These are phyloP conservation scores for Trachelus troglodyta DNA, from an alignment of 2,888 invertebrate genomes.

Conservation along the genomic window DNA sequence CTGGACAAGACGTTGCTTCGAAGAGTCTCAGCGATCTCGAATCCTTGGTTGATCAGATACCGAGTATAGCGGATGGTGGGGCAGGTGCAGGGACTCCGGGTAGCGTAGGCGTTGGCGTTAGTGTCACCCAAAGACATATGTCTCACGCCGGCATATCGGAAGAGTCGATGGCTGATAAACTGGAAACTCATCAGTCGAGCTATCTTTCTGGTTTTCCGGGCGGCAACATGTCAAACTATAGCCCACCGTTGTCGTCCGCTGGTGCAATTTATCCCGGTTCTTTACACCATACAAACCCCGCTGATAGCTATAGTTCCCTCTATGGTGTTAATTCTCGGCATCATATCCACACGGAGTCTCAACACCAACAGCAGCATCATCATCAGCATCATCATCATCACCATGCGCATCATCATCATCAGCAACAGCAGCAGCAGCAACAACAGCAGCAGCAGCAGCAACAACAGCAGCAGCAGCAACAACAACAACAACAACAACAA, in stretches of 20 bases:
- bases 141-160: conserved; percentile 51
- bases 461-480: conserved; percentile 49
- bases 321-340: conserved; percentile 57
- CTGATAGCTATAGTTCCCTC: conserved; percentile 54
- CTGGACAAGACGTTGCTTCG: conserved; percentile 80
- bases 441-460: conserved; percentile 52
- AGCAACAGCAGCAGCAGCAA: conserved; percentile 41
- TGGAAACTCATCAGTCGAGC: conserved; percentile 51
- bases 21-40: conserved; percentile 89
- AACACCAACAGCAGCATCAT: conserved; percentile 49
- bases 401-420: conserved; percentile 45
- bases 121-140: conserved; percentile 55
- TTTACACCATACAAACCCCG: conserved; percentile 48
- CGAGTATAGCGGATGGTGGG: conserved; percentile 81
- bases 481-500: conserved; percentile 48
- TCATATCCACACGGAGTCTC: conserved; percentile 28
- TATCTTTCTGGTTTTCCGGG: conserved; percentile 46
- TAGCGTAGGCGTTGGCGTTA: background rate
- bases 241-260: conserved; percentile 55
- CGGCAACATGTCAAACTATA: conserved; percentile 55
- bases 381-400: conserved; percentile 51
- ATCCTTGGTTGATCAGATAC: conserved; percentile 91
- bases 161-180: conserved; percentile 54
- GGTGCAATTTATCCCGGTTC: conserved; percentile 51
- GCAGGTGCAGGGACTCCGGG: conserved; percentile 53